Percentiles rank a stretch among this genome's conserved stretches.
phyloP scores from a whole-genome alignment of 2,888 invertebrate species.

The Caenorhabditis wallacei region DNA sequence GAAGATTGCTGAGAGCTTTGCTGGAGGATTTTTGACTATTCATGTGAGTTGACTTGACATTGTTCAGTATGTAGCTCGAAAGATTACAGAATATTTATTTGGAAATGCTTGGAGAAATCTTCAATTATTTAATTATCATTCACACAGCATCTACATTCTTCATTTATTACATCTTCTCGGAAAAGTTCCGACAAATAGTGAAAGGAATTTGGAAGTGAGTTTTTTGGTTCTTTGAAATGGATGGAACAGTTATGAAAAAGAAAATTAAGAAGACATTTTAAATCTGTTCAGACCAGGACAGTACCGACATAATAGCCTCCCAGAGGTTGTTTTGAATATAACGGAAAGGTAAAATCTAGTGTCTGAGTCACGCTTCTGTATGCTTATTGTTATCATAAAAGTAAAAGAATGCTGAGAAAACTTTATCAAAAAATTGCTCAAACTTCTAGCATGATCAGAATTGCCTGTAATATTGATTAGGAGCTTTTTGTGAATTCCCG shows the following conservation, averaged over 20 bases:
- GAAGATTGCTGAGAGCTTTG: constrained; percentile 63
- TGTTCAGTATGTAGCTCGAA: neutral
- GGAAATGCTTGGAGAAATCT: constrained; percentile 62
- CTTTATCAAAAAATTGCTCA: too few species aligned
- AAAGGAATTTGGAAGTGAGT: constrained; percentile 58
- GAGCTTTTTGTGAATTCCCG: too few species aligned
- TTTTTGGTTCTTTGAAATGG: neutral
- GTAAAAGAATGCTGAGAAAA: too few species aligned
- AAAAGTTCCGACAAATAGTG: constrained; percentile 57
- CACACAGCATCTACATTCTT: constrained; percentile 65
- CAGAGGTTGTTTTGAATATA: constrained; percentile 22
- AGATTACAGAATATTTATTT: constrained; percentile 56
- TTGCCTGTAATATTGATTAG: too few species aligned
- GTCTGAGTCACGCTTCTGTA: neutral
- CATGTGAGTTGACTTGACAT: constrained; percentile 30
- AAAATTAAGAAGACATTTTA: neutral
- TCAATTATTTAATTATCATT: constrained; percentile 61
- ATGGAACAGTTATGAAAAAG: neutral
- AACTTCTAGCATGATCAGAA: too few species aligned
- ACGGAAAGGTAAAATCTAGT: constrained; percentile 8
- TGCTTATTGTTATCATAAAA: neutral
- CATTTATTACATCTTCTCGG: constrained; percentile 65
- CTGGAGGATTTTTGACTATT: constrained; percentile 59
- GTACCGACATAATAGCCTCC: constrained; percentile 33
- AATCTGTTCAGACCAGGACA: constrained; percentile 16